Evolutionary conservation across 2,113 vertebrate genomes (phyloP).

Genomic region (Origma solitaria): DNA sequence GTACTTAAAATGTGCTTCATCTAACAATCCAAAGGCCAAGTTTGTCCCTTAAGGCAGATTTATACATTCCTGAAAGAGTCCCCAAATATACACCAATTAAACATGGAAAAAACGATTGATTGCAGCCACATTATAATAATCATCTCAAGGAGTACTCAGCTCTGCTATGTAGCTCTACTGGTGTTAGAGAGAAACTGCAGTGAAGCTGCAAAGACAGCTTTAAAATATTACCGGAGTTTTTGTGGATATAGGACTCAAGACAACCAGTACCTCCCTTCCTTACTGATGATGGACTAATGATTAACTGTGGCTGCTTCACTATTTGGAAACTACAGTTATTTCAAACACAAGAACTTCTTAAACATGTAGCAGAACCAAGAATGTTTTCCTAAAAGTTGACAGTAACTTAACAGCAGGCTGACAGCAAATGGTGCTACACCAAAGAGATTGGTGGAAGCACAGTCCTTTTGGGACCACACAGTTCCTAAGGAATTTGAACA

Average conservation of each 20-base stretch:
- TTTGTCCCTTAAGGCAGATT: conserved; percentile 29
- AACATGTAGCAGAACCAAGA: background rate
- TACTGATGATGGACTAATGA: background rate
- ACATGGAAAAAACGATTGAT: background rate
- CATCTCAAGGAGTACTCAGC: background rate
- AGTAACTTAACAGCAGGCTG: background rate
- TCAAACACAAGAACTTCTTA: background rate
- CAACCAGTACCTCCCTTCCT: background rate
- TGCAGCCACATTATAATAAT: conserved; percentile 11
- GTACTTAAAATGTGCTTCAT: conserved; percentile 10
- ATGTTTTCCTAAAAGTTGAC: background rate
- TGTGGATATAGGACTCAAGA: background rate
- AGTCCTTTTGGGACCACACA: background rate
- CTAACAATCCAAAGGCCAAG: conserved; percentile 34
- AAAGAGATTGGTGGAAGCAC: background rate
- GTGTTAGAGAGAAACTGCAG: background rate
- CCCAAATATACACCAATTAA: conserved; percentile 25
- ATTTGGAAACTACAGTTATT: background rate
- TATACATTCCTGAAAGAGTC: conserved; percentile 6
- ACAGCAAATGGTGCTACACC: background rate
- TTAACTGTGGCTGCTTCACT: background rate
- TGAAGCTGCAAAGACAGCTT: background rate
- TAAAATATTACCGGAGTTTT: background rate
- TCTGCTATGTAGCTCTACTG: background rate
- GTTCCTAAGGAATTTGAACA: background rate